phyloP scores from a whole-genome alignment of 2,888 invertebrate genomes.

The Phragmatobia fuliginosa region DNA sequence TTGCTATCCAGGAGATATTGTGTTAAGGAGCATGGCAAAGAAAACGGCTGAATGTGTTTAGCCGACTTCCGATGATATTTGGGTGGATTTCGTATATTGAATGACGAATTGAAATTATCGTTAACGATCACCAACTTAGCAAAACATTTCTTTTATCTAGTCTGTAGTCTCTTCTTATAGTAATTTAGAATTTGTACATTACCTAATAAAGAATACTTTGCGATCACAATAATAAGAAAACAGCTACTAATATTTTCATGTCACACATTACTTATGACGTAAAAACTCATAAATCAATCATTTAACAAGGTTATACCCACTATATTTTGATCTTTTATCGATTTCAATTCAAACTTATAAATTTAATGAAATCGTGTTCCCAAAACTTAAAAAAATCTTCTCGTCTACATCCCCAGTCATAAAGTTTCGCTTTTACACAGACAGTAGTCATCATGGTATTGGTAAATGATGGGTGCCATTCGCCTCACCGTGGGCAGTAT shows the following conservation, averaged over 20 bases:
- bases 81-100: neutral
- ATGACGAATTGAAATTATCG: conserved; percentile 1
- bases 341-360: neutral
- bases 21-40: neutral
- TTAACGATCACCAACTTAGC: neutral
- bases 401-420: conserved; percentile 25
- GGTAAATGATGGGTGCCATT: conserved; percentile 73
- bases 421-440: conserved; percentile 33
- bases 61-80: conserved; percentile 3
- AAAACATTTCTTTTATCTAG: too few species aligned
- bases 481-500: conserved; percentile 69
- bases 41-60: conserved; percentile 1
- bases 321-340: too few species aligned
- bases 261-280: too few species aligned
- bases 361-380: neutral
- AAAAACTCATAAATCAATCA: too few species aligned
- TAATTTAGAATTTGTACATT: too few species aligned
- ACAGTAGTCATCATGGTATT: conserved; percentile 70
- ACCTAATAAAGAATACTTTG: too few species aligned
- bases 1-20: neutral
- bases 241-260: too few species aligned
- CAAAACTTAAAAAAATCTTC: conserved; percentile 3
- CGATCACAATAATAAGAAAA: too few species aligned
- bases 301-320: too few species aligned
- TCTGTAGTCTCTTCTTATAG: neutral